Percentiles rank a stretch among this genome's conserved stretches.
These are phyloP conservation scores for Rhabdomys pumilio DNA, from an alignment of 2,797 vertebrate species.

Conservation along the genomic window DNA sequence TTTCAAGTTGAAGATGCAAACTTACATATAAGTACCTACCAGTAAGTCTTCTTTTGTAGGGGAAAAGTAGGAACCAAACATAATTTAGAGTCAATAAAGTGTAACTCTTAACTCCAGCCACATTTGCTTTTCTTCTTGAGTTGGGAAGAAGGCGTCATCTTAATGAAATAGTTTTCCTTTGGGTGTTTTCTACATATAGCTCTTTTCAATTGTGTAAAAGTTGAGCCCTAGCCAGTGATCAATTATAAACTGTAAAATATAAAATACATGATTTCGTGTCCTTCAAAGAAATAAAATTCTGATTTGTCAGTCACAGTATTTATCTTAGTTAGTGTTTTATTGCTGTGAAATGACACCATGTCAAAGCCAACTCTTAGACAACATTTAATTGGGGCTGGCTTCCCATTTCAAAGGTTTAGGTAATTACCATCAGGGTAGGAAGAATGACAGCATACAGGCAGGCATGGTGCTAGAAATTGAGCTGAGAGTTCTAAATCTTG, in stretches of 20 bases:
- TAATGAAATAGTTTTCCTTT: not conserved
- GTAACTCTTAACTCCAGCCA: not conserved
- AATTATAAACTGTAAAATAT: not conserved
- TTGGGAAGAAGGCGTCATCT: accelerated
- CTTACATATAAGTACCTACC: not conserved
- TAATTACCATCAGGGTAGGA: not conserved
- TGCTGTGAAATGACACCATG: not conserved
- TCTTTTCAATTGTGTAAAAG: not conserved
- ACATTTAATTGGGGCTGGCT: not conserved
- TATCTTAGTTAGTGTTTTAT: not conserved
- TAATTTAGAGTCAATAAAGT: not conserved
- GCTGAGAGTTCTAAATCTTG: not conserved
- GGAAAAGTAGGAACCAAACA: not conserved
- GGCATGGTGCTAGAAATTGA: not conserved
- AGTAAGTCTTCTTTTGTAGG: not conserved
- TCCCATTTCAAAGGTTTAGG: not conserved
- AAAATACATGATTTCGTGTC: not conserved
- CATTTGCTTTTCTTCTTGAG: not conserved
- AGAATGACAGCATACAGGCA: not conserved
- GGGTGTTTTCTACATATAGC: not conserved
- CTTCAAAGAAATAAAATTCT: not conserved
- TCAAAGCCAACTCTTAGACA: not conserved
- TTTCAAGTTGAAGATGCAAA: not conserved
- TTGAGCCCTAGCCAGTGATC: not conserved
- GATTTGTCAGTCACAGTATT: not conserved